A percentile compares a stretch with the other conserved stretches of the same genome.
phyloP scores from a whole-genome alignment of 2,113 vertebrate genomes.

The Cynopterus brachyotis region DNA sequence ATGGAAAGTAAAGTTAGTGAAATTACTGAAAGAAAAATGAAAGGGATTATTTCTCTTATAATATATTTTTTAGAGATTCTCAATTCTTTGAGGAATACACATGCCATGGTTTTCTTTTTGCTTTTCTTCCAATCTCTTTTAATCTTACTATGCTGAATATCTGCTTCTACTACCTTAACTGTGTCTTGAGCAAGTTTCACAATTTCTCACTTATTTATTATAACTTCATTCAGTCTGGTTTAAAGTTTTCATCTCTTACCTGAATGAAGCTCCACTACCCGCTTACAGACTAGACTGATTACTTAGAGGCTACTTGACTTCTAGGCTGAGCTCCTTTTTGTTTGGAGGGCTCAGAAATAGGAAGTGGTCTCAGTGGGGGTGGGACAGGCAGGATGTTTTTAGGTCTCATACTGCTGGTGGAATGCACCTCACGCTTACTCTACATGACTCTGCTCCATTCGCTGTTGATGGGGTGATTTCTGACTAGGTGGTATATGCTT shows the following conservation, averaged over 20 bases:
- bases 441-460: accelerated
- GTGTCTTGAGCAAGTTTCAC: neutral
- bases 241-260: neutral
- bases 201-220: neutral
- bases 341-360: neutral
- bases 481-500: accelerated
- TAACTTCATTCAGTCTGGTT: neutral
- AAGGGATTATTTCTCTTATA: neutral
- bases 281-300: neutral
- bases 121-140: neutral
- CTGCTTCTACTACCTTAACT: too few species aligned
- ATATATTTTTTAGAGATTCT: neutral
- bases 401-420: neutral
- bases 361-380: neutral
- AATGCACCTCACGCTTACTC: neutral
- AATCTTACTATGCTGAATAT: neutral
- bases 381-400: too few species aligned
- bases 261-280: neutral
- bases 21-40: neutral
- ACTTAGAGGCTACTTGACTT: neutral
- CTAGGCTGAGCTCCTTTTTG: too few species aligned
- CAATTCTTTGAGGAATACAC: neutral
- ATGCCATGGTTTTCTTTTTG: neutral
- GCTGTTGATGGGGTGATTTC: neutral
- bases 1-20: neutral